Percentiles rank a stretch among this genome's conserved stretches.
Conservation (phyloP, 2,888 invertebrate genomes). For the Oeneis ivallda region DNA sequence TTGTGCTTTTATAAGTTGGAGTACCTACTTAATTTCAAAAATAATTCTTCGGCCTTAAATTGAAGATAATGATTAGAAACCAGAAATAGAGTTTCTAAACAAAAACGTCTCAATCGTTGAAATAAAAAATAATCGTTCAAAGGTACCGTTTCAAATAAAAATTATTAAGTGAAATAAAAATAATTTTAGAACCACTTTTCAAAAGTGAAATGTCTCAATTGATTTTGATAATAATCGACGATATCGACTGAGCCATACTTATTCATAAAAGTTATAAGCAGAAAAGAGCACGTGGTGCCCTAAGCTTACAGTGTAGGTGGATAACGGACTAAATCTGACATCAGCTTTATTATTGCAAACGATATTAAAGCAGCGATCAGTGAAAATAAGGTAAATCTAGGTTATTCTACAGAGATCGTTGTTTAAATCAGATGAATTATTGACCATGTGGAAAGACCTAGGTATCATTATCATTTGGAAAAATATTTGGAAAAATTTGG, state of each 20-base stretch:
- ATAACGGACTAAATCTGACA: slow-evolving; percentile 59
- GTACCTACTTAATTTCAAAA: too few relatives aligned
- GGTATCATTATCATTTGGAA: too few relatives aligned
- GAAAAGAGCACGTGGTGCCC: slow-evolving; percentile 43
- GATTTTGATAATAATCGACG: background rate
- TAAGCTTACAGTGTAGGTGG: slow-evolving; percentile 60
- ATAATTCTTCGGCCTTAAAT: too few relatives aligned
- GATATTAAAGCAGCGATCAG: background rate
- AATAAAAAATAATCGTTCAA: background rate
- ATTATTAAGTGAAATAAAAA: background rate
- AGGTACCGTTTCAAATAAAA: background rate
- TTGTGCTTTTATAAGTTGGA: too few relatives aligned
- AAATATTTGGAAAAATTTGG: too few relatives aligned
- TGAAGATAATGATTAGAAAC: too few relatives aligned
- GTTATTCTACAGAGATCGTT: background rate
- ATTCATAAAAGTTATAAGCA: slow-evolving; percentile 35
- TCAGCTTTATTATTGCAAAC: slow-evolving; percentile 33
- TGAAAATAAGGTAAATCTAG: background rate
- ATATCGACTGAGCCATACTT: background rate
- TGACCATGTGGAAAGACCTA: too few relatives aligned
- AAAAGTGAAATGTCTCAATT: slow-evolving; percentile 1
- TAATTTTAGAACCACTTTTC: background rate
- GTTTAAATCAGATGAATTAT: too few relatives aligned
- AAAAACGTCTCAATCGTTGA: background rate
- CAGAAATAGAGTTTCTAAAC: background rate